A percentile compares a stretch with the other conserved stretches of the same genome.
These are phyloP conservation scores for Drosophila niveifrons DNA, from an alignment of 2,888 invertebrate genomes.

Conservation along the genomic window DNA sequence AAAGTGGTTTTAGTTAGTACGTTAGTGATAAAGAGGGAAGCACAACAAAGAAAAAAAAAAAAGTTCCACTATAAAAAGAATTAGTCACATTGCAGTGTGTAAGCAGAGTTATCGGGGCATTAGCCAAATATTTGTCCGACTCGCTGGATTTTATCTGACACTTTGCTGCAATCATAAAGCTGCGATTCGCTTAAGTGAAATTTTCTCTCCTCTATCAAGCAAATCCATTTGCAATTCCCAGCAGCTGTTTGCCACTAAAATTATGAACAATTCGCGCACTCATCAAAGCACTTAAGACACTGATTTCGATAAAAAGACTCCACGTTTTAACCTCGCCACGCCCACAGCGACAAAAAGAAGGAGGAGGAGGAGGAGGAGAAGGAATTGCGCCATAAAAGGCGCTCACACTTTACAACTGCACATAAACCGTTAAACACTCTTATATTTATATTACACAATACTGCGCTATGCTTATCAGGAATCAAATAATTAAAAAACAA, in stretches of 20 bases:
- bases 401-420: conserved; percentile 34
- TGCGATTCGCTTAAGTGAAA: not conserved
- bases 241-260: conserved; percentile 34
- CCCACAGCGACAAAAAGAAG: not conserved
- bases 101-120: conserved; percentile 34
- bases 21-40: not conserved
- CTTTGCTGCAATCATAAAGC: conserved; percentile 7
- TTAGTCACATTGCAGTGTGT: conserved; percentile 29
- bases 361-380: not conserved
- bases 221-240: conserved; percentile 34
- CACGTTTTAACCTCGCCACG: not conserved
- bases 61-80: conserved; percentile 1
- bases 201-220: conserved; percentile 1
- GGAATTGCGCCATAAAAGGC: conserved; percentile 32
- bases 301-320: conserved; percentile 42
- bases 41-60: no score
- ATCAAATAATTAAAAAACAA: conserved; percentile 66
- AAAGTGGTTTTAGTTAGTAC: not conserved
- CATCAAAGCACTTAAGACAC: conserved; percentile 50
- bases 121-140: conserved; percentile 44
- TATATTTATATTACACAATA: conserved; percentile 48
- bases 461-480: conserved; percentile 59
- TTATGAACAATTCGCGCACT: conserved; percentile 37
- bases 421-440: conserved; percentile 49
- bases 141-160: conserved; percentile 34